Evolutionary conservation across 2,888 invertebrate species (phyloP), one percentile per base, ranked within the genome.

Genomic region (Phortica magna): DNA sequence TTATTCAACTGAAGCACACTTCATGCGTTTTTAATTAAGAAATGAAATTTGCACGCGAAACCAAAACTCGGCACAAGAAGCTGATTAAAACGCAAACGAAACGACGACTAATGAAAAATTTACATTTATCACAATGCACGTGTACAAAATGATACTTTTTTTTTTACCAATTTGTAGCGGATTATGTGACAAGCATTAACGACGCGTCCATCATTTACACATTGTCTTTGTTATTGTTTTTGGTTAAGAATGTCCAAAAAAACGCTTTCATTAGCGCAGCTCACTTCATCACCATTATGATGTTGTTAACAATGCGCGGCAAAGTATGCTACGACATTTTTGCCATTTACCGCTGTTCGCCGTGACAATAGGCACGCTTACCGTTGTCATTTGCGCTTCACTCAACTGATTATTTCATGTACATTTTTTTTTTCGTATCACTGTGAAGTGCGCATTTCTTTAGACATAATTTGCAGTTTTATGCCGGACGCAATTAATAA

Each of bases 11-110:
- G 43, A 74, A 70, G 74, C 68, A 41, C 55, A 55, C 70, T 75
- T 57, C 61, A 75, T 70, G 67, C 41, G 68, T 75, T 75, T 48
- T 75, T 75, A 75, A 75, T 75, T 75, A 75, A 70, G 57, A 75
- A 70, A 75, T 70, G 22, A 42, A 74, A 74, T 74, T 74, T 55
- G 31, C 17, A 0, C 2, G 22, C 61, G n/a, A 61, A 61, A 43
- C 42, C 10, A 42, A 70, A 70, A 22, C 7, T 10, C 7, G 14
- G 48, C 61, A 17, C 7, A 31, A 0, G 7, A 61, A 61, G 22
- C 19, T 61, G 61, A 61, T 22, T 22, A 61, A 61, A 19, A 4
- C 31, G n/a, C 67, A 67, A 67, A 67, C 42, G 42, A 17, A 70
- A 70, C 48, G 43, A 17, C 39, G 43, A 73, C 64, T 73, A 73